Conservation (phyloP, 2,113 vertebrate species). For the Phaethornis superciliosus region DNA sequence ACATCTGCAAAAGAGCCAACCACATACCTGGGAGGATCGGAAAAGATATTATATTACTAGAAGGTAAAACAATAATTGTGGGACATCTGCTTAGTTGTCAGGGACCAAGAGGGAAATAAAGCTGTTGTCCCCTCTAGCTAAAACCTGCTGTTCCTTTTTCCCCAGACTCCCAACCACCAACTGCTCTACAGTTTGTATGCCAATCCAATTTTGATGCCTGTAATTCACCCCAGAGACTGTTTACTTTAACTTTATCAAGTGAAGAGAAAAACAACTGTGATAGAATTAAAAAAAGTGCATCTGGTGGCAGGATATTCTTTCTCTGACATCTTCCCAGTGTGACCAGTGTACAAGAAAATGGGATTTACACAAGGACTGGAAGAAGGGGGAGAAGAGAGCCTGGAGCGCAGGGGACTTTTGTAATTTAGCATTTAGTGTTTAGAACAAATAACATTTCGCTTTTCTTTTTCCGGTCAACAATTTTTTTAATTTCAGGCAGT, state of each 20-base stretch:
- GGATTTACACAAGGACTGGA: neutral
- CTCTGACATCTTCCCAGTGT: neutral
- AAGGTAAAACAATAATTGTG: constrained; percentile 82
- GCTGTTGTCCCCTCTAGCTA: constrained; percentile 85
- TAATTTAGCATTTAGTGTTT: neutral
- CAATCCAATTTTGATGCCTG: constrained; percentile 78
- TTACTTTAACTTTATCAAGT: constrained; percentile 83
- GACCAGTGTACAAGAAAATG: neutral
- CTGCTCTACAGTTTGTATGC: constrained; percentile 78
- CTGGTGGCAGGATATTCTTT: constrained; percentile 27
- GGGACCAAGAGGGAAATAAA: constrained; percentile 86
- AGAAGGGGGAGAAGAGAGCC: neutral
- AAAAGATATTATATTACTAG: constrained; percentile 59
- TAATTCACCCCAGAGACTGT: constrained; percentile 71
- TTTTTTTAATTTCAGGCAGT: neutral
- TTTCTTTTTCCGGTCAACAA: neutral
- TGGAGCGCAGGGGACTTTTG: fast-evolving
- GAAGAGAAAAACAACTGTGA: constrained; percentile 69
- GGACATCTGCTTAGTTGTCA: constrained; percentile 84
- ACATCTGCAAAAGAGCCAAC: constrained; percentile 65
- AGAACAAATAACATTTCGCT: neutral
- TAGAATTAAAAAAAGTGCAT: constrained; percentile 46
- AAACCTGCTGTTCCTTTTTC: constrained; percentile 80
- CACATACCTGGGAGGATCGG: constrained; percentile 56
- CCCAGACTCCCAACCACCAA: constrained; percentile 79